A percentile compares a stretch with the other conserved stretches of the same genome.
Conservation (phyloP, 2,797 vertebrate genomes). For the Halcyon chelicuti region DNA sequence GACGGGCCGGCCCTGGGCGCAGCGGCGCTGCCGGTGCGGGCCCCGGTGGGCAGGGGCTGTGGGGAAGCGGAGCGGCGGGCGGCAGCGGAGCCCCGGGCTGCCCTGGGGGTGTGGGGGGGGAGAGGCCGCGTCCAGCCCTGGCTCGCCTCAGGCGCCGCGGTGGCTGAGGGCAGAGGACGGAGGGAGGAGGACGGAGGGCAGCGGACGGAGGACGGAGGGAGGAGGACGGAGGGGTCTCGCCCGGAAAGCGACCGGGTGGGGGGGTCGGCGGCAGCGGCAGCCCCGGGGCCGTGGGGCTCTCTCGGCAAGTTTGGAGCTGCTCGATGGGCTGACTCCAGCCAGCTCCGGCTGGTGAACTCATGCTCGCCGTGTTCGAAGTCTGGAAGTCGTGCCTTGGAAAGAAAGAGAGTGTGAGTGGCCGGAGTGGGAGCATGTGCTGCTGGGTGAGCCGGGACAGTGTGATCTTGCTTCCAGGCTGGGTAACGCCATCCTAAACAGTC, state of each 20-base stretch:
- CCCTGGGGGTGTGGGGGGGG: too few relatives aligned
- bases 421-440: not conserved
- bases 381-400: not conserved
- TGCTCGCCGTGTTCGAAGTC: not conserved
- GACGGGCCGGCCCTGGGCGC: too few relatives aligned
- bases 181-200: too few relatives aligned
- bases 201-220: too few relatives aligned
- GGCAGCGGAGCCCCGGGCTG: not conserved
- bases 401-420: not conserved
- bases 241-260: rapidly evolving
- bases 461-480: not conserved
- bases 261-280: not conserved
- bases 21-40: not conserved
- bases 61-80: not conserved
- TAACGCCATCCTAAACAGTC: not conserved
- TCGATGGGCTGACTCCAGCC: not conserved
- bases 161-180: not conserved
- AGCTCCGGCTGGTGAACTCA: rapidly evolving
- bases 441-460: not conserved
- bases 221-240: not conserved
- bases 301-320: not conserved
- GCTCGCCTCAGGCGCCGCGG: not conserved
- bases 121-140: not conserved
- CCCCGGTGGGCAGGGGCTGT: not conserved
- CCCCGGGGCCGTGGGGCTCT: not conserved